A percentile compares a stretch with the other conserved stretches of the same genome.
Conservation (phyloP, 2,113 vertebrate species). For the Triplophysa rosa region DNA sequence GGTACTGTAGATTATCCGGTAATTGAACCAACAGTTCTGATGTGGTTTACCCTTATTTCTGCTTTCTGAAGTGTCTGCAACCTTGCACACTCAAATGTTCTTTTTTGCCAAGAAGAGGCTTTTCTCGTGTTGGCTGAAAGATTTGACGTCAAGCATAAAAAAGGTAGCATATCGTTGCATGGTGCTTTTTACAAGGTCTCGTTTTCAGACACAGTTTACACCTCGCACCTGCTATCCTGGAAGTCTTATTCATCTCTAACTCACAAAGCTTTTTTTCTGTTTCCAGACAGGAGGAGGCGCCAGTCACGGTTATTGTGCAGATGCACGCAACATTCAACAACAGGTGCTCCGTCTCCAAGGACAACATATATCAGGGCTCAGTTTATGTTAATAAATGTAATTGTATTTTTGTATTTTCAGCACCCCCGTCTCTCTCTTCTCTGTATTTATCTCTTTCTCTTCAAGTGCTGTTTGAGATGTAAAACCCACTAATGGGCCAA, state of each 20-base stretch:
- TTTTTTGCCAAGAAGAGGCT: too few species aligned
- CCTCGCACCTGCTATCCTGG: too few species aligned
- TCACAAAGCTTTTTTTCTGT: not conserved
- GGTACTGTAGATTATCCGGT: not conserved
- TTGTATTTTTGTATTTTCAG: too few species aligned
- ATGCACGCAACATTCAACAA: too few species aligned
- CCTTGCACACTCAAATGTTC: not conserved
- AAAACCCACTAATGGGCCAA: too few species aligned
- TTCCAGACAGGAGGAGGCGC: conserved; percentile 36
- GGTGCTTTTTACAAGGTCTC: not conserved
- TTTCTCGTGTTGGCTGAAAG: not conserved
- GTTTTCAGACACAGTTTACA: not conserved
- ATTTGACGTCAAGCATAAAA: not conserved
- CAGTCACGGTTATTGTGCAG: not conserved
- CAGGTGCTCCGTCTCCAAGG: too few species aligned
- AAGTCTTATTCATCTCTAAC: not conserved
- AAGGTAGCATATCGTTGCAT: not conserved
- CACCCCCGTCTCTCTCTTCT: not conserved
- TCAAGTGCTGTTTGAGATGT: not conserved
- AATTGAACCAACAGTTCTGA: not conserved
- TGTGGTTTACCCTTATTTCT: too few species aligned
- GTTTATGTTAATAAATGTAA: too few species aligned
- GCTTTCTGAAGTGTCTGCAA: too few species aligned
- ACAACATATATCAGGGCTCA: too few species aligned
- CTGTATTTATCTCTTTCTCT: not conserved